Conservation (phyloP, 2,113 vertebrate species). For the Periophthalmodon schlosseri region DNA sequence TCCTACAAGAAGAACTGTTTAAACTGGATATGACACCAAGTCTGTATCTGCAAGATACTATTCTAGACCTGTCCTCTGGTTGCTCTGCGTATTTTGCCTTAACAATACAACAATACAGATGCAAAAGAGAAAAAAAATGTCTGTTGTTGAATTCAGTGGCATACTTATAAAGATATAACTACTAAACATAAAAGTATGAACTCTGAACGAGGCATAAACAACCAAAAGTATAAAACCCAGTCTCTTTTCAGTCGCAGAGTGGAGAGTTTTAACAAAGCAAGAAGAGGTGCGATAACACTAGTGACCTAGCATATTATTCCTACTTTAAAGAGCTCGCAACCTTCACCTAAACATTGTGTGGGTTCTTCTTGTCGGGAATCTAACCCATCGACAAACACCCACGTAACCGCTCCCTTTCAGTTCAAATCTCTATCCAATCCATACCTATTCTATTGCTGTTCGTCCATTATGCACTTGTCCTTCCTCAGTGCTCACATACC, state of each 20-base stretch:
- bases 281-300: constrained; percentile 11
- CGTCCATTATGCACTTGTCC: constrained; percentile 52
- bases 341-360: constrained; percentile 60
- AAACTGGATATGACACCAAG: constrained; percentile 49
- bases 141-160: neutral
- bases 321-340: constrained; percentile 47
- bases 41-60: constrained; percentile 8
- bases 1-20: constrained; percentile 46
- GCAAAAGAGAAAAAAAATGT: neutral
- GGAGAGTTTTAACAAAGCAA: constrained; percentile 40
- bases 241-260: constrained; percentile 14
- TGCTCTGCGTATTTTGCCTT: neutral
- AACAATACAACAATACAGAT: neutral
- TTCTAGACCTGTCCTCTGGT: neutral
- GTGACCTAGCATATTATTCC: constrained; percentile 41
- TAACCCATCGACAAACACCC: constrained; percentile 50
- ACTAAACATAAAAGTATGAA: neutral
- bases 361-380: constrained; percentile 53
- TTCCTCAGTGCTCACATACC: constrained; percentile 43
- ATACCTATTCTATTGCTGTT: constrained; percentile 25
- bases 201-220: constrained; percentile 3
- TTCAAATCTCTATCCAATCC: constrained; percentile 32
- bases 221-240: constrained; percentile 5
- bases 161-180: neutral
- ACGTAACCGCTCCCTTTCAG: constrained; percentile 50